Conservation (phyloP, 2,797 vertebrate species). For the Lophius americanus region DNA sequence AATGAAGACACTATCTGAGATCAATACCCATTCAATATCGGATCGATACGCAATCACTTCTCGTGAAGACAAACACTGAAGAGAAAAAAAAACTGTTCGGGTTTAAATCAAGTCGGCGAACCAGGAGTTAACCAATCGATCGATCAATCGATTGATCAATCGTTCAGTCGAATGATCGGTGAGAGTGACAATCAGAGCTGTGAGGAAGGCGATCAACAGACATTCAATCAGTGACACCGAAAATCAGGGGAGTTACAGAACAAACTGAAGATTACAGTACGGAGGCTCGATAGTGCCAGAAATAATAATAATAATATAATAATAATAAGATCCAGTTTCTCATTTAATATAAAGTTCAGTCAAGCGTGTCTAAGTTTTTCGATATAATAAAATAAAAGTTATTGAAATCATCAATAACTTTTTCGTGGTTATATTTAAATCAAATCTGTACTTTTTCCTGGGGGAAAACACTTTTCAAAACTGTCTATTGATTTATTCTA, state of each 20-base stretch:
- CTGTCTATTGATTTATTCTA: no score
- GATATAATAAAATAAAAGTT: no score
- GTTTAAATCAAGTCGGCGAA: neutral
- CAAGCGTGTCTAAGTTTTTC: no score
- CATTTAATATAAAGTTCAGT: no score
- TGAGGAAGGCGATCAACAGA: constrained; percentile 41
- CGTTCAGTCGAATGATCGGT: constrained; percentile 11
- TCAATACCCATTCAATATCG: neutral
- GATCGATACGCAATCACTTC: constrained; percentile 14
- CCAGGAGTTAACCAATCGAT: neutral
- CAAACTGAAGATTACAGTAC: neutral
- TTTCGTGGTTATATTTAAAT: no score
- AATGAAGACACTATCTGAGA: neutral
- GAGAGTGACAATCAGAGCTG: constrained; percentile 49
- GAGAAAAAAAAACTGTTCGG: constrained; percentile 3
- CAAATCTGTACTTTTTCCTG: no score
- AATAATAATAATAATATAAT: neutral
- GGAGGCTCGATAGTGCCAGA: constrained; percentile 30
- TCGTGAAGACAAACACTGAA: constrained; percentile 21
- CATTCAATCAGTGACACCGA: constrained; percentile 17
- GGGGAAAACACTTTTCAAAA: no score
- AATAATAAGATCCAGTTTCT: no score
- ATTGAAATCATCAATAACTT: no score
- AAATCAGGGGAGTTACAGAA: constrained; percentile 6
- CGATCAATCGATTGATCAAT: neutral